Percentiles rank a stretch among this genome's conserved stretches.
phyloP scores from a whole-genome alignment of 2,888 invertebrate species.

The Therioaphis trifolii region DNA sequence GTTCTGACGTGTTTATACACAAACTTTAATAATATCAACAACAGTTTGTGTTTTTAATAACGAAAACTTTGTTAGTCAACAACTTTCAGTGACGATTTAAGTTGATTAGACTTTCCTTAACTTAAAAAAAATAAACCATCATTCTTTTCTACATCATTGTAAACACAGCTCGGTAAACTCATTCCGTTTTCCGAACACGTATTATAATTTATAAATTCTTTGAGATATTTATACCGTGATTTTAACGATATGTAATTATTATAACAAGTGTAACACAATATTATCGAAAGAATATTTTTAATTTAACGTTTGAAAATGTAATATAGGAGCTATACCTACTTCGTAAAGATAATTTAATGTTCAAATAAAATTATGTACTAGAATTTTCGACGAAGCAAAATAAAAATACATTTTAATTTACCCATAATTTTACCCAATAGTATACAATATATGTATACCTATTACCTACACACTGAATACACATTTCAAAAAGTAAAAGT shows the following conservation, averaged over 20 bases:
- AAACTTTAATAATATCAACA: slow-evolving; percentile 56
- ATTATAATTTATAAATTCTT: not conserved
- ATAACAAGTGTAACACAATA: too few relatives aligned
- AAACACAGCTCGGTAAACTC: too few relatives aligned
- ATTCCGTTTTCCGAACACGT: not conserved
- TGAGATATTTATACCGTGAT: not conserved
- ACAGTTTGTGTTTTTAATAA: slow-evolving; percentile 43
- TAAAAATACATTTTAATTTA: too few relatives aligned
- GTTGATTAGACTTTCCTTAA: slow-evolving; percentile 37
- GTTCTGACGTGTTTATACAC: slow-evolving; percentile 45
- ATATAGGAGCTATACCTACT: too few relatives aligned
- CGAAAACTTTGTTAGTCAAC: slow-evolving; percentile 51
- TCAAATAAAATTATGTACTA: not conserved
- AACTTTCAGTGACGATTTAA: slow-evolving; percentile 46
- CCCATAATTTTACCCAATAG: too few relatives aligned
- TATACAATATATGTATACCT: too few relatives aligned
- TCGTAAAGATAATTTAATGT: too few relatives aligned
- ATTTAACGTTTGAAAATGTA: too few relatives aligned
- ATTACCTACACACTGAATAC: too few relatives aligned
- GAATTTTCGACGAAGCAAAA: too few relatives aligned
- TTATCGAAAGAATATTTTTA: too few relatives aligned
- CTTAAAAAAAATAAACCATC: not conserved
- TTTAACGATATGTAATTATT: too few relatives aligned
- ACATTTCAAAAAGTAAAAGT: not conserved
- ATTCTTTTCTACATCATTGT: not conserved